Conservation (phyloP, 1,140 invertebrate species). For the Tribolium madens region DNA sequence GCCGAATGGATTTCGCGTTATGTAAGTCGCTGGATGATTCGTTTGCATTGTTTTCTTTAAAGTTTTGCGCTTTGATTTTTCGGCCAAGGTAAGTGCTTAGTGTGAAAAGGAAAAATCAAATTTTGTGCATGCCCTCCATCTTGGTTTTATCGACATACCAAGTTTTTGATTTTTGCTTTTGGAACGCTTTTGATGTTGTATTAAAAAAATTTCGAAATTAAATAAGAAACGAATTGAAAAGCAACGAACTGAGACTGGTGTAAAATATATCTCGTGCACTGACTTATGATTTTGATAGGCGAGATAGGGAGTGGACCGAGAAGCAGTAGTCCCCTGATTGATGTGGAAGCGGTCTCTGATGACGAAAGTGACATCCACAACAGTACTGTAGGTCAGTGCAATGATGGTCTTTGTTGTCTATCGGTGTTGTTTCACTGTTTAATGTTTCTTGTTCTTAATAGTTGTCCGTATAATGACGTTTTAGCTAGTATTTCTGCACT, state of each 20-base stretch:
- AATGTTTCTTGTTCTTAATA: slow-evolving; percentile 48
- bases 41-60: slow-evolving; percentile 50
- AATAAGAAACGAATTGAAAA: slow-evolving; percentile 39
- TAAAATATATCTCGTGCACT: slow-evolving; percentile 23
- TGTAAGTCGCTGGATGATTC: slow-evolving; percentile 71
- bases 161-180: slow-evolving; percentile 48
- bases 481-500: slow-evolving; percentile 42
- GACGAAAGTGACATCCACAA: slow-evolving; percentile 71
- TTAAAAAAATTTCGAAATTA: slow-evolving; percentile 9
- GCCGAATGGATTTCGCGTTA: slow-evolving; percentile 76
- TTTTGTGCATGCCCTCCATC: slow-evolving; percentile 42
- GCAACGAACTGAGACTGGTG: not conserved
- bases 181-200: slow-evolving; percentile 31
- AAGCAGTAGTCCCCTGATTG: slow-evolving; percentile 77
- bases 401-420: slow-evolving; percentile 62
- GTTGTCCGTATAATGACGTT: slow-evolving; percentile 29
- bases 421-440: slow-evolving; percentile 62
- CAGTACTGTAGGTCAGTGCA: slow-evolving; percentile 74
- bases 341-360: slow-evolving; percentile 81
- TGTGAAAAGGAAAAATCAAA: slow-evolving; percentile 40
- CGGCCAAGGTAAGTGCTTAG: slow-evolving; percentile 17
- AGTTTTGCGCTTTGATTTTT: slow-evolving; percentile 4
- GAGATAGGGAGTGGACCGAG: slow-evolving; percentile 74
- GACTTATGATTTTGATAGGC: slow-evolving; percentile 67
- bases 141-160: slow-evolving; percentile 54